Evolutionary conservation across 2,797 vertebrate species (phyloP), one percentile per base, ranked within the genome.

Genomic region (Lates japonicus): DNA sequence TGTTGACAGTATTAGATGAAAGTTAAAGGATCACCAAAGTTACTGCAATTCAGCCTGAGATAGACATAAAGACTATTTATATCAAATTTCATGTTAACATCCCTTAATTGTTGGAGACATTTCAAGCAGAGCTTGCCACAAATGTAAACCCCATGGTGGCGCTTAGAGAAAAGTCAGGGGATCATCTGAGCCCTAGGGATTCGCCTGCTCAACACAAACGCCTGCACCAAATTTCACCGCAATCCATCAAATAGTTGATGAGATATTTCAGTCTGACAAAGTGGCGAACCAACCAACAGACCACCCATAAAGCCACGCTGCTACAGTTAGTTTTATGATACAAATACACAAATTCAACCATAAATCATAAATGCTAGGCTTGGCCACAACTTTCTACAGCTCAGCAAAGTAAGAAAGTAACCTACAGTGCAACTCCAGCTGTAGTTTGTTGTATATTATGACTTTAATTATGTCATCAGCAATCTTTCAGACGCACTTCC

Each of bases 381-480:
- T 10, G 42, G 31, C 11, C 16, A 8, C 6, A 49, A 9, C 16
- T 25, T 51, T 60, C 62, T 29, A 68, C 19, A 72, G 35, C 31
- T 42, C 37, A 5, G 33, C 4, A 35, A 1, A 61, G 22, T 16
- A 48, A 2, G 33, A 17, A 59, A 41, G 1, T 59, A 52, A 59
- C 29, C 1, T 9, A 46, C 13, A 70, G 16, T 13, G 11, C 2
- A 20, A 17, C 7, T 39, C 35, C 25, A 33, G n/a, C 29, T 49
- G 11, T 76, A 37, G 20, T 25, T 76, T n/a, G 4, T 42, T 58
- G 11, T 54, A 72, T 55, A 67, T 29, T 29, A 67, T 46, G 31
- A 57, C 25, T 63, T 60, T 29, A 87, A 81, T 81, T 65, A 78
- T 37, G 33, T 57, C 65, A 61, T 62, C 42, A 81, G 41, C 51